These are phyloP conservation scores for Coptodon bakossiorum DNA, from an alignment of 2,113 vertebrate genomes.

Conservation along the genomic window DNA sequence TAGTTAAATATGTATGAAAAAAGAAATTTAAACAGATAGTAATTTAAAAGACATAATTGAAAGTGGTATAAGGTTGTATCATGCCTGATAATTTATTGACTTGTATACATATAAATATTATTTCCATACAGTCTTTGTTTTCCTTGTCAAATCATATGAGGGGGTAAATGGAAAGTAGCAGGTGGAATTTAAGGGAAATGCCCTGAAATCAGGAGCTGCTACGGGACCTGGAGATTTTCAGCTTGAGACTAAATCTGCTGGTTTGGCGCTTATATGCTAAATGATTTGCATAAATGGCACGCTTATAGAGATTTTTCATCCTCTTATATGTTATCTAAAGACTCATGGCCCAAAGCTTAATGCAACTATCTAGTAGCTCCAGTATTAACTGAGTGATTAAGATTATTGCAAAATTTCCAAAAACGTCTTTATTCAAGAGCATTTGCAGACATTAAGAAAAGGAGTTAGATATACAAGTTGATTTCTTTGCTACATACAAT, in stretches of 20 bases:
- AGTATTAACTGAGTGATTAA: background rate
- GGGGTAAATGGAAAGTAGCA: background rate
- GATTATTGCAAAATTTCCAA: background rate
- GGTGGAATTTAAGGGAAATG: background rate
- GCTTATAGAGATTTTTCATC: background rate
- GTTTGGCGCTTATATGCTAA: background rate
- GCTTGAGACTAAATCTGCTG: background rate
- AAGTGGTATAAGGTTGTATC: background rate
- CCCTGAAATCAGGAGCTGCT: background rate
- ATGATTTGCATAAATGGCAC: background rate
- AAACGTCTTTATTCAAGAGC: slow-evolving; percentile 5
- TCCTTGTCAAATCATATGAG: background rate
- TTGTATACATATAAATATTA: background rate
- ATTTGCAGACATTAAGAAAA: background rate
- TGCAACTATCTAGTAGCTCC: background rate
- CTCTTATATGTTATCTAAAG: background rate
- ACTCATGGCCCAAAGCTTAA: background rate
- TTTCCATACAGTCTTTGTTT: background rate
- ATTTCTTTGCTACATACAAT: background rate
- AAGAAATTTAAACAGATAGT: background rate
- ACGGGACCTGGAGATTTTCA: background rate
- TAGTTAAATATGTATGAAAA: background rate
- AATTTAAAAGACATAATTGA: background rate
- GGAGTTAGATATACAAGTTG: background rate
- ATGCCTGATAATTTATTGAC: background rate